Conservation (phyloP, 2,797 vertebrate species). For the Pangasius larnaudii region DNA sequence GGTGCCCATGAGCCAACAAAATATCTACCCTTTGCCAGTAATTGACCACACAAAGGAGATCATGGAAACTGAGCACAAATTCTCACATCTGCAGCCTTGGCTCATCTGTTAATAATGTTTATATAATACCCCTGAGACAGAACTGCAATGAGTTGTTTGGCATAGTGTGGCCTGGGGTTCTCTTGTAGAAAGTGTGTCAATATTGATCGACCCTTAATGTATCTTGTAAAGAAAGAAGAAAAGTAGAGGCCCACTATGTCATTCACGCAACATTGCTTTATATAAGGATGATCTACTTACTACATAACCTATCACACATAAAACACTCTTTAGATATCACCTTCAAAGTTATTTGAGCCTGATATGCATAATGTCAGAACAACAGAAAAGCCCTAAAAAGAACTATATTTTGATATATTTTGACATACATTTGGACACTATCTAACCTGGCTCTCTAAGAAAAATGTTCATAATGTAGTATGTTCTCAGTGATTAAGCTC, state of each 20-base stretch:
- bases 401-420: neutral
- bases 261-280: neutral
- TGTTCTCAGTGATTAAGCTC: neutral
- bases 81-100: neutral
- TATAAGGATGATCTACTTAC: neutral
- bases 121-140: conserved; percentile 13
- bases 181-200: conserved; percentile 47
- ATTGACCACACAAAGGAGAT: conserved; percentile 13
- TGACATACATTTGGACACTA: neutral
- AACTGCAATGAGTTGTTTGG: conserved; percentile 13
- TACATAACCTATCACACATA: neutral
- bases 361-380: neutral
- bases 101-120: conserved; percentile 37
- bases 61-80: conserved; percentile 25
- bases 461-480: neutral
- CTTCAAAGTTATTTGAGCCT: neutral
- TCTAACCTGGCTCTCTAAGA: neutral
- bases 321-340: neutral
- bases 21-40: conserved; percentile 32
- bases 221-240: conserved; percentile 40
- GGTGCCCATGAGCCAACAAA: conserved; percentile 61
- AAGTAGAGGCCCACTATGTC: conserved; percentile 35
- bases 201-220: conserved; percentile 26
- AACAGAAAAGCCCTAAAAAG: neutral
- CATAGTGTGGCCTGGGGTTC: conserved; percentile 33